phyloP scores from a whole-genome alignment of 2,113 vertebrate species.

The Salvelinus namaycush region DNA sequence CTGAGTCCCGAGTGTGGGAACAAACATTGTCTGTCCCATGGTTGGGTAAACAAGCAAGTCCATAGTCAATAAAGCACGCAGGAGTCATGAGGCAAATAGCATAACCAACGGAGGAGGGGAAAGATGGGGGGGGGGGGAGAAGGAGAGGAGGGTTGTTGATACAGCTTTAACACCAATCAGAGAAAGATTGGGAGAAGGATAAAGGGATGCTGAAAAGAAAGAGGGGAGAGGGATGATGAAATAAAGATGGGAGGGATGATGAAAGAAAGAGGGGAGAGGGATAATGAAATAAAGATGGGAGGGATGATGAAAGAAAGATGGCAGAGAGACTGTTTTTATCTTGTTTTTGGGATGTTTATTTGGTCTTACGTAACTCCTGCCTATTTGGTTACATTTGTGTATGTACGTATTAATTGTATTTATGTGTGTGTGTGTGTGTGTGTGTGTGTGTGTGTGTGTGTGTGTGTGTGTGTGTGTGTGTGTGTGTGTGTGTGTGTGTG shows the following conservation, averaged over 20 bases:
- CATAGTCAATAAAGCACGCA: too few species aligned
- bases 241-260: too few species aligned
- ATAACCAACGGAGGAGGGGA: too few species aligned
- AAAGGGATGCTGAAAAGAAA: not conserved
- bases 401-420: too few species aligned
- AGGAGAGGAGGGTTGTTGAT: not conserved
- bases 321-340: constrained; percentile 36
- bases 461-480: constrained; percentile 53
- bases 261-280: too few species aligned
- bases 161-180: not conserved
- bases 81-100: too few species aligned
- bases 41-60: too few species aligned
- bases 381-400: constrained; percentile 16
- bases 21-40: too few species aligned
- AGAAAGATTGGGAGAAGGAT: not conserved
- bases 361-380: constrained; percentile 59
- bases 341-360: constrained; percentile 56
- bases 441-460: constrained; percentile 33
- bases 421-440: not conserved
- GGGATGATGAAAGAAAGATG: too few species aligned
- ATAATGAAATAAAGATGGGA: not conserved
- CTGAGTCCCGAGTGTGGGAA: too few species aligned
- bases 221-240: too few species aligned
- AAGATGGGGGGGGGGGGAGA: too few species aligned
- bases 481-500: constrained; percentile 27